phyloP scores from a whole-genome alignment of 2,888 invertebrate genomes.

The Sphaerophoria taeniata region DNA sequence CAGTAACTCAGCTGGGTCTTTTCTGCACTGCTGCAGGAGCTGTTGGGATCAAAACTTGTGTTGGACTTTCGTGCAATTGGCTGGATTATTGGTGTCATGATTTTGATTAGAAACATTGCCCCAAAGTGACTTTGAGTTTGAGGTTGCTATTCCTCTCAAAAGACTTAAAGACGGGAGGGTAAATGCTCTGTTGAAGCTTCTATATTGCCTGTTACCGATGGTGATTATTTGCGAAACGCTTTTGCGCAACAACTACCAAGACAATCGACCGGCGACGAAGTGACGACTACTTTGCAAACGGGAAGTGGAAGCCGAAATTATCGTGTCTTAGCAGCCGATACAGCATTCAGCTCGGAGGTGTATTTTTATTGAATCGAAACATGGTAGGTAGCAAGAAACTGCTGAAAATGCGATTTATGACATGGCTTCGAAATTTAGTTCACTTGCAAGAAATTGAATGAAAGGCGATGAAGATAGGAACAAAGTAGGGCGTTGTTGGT shows the following conservation, averaged over 20 bases:
- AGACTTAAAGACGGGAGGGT: slow-evolving; percentile 40
- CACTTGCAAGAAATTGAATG: background rate
- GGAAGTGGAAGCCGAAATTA: slow-evolving; percentile 60
- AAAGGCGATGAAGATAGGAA: slow-evolving; percentile 56
- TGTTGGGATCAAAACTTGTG: background rate
- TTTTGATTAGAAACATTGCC: slow-evolving; percentile 68
- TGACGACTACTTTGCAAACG: slow-evolving; percentile 36
- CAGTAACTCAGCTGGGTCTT: slow-evolving; percentile 7
- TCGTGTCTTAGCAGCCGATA: slow-evolving; percentile 26
- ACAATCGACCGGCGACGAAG: background rate
- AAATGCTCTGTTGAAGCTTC: slow-evolving; percentile 26
- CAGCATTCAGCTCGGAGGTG: slow-evolving; percentile 44
- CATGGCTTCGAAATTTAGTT: slow-evolving; percentile 49
- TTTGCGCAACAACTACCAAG: slow-evolving; percentile 62
- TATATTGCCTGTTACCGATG: background rate
- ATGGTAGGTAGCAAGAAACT: slow-evolving; percentile 62
- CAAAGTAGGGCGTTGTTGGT: slow-evolving; percentile 40
- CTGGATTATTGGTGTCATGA: slow-evolving; percentile 73
- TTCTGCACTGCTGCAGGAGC: slow-evolving; percentile 65
- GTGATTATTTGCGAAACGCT: slow-evolving; percentile 64
- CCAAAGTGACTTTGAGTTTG: slow-evolving; percentile 68
- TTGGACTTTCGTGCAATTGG: slow-evolving; percentile 31
- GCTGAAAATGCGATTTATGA: slow-evolving; percentile 73
- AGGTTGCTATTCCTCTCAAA: background rate
- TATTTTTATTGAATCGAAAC: slow-evolving; percentile 53